Conservation (phyloP, 2,888 invertebrate genomes). For the Acrobeloides nanus region DNA sequence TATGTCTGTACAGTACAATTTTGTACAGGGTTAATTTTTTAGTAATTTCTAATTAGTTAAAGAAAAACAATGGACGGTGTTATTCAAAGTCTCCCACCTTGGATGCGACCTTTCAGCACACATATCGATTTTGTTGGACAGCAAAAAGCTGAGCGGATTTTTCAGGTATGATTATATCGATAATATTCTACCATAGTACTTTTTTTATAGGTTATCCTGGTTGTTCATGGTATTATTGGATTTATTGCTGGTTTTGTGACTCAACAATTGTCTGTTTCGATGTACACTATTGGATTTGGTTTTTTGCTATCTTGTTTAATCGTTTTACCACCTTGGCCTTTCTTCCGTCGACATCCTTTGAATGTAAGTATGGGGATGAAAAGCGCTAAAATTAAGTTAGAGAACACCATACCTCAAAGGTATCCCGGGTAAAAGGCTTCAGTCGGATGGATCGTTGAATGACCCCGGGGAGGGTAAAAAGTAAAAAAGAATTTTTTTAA, state of each 20-base stretch:
- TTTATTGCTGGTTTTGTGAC: constrained; percentile 42
- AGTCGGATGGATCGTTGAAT: no score
- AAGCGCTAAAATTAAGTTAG: constrained; percentile 8
- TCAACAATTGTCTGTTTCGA: constrained; percentile 31
- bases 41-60: no score
- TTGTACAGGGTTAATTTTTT: no score
- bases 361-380: constrained; percentile 12
- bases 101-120: constrained; percentile 31
- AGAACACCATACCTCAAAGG: no score
- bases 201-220: constrained; percentile 37
- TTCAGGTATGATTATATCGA: constrained; percentile 29
- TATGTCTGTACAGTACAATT: no score
- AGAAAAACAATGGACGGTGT: constrained; percentile 43
- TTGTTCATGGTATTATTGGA: constrained; percentile 41
- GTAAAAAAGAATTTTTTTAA: no score
- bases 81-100: constrained; percentile 45
- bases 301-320: constrained; percentile 36
- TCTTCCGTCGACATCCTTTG: constrained; percentile 41
- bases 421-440: no score
- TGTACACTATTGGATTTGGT: constrained; percentile 31
- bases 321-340: constrained; percentile 49
- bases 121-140: constrained; percentile 49
- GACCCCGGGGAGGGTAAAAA: no score
- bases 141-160: constrained; percentile 41
- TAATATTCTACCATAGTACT: constrained; percentile 7